A percentile compares a stretch with the other conserved stretches of the same genome.
These are phyloP conservation scores for Phoenicopterus ruber DNA, from an alignment of 2,113 vertebrate species.

Conservation along the genomic window DNA sequence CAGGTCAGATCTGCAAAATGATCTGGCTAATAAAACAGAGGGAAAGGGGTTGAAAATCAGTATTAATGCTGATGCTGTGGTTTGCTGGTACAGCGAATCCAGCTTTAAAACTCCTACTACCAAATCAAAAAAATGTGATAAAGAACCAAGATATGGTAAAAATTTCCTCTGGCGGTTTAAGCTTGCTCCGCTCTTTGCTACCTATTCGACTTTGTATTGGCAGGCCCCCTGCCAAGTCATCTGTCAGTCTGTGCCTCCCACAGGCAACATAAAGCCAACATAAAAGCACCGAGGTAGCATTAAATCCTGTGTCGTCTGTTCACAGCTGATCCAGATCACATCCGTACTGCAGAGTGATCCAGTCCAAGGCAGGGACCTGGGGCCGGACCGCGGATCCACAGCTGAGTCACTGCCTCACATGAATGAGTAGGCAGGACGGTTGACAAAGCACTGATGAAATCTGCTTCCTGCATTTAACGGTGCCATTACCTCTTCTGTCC, in stretches of 20 bases:
- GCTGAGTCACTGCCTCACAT: slow-evolving; percentile 6
- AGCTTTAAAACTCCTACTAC: not conserved
- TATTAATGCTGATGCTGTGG: not conserved
- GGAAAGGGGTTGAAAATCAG: not conserved
- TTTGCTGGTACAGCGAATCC: not conserved
- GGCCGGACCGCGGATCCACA: not conserved
- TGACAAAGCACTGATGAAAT: slow-evolving; percentile 32
- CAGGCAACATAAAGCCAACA: not conserved
- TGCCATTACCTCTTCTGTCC: slow-evolving; percentile 28
- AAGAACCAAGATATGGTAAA: not conserved
- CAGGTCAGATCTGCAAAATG: not conserved
- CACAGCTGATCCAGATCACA: not conserved
- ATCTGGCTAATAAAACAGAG: not conserved
- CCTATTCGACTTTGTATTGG: not conserved
- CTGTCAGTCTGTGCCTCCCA: not conserved
- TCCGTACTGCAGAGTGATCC: not conserved
- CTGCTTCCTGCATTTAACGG: slow-evolving; percentile 24
- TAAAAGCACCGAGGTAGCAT: not conserved
- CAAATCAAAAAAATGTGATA: not conserved
- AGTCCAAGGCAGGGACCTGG: not conserved
- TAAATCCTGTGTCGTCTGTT: not conserved
- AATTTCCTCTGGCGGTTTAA: not conserved
- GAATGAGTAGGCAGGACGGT: not conserved
- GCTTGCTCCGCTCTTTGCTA: not conserved
- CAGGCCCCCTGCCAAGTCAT: not conserved